Evolutionary conservation across 2,888 invertebrate species (phyloP), one percentile per base, ranked within the genome.

Genomic region (Penaeus monodon): DNA sequence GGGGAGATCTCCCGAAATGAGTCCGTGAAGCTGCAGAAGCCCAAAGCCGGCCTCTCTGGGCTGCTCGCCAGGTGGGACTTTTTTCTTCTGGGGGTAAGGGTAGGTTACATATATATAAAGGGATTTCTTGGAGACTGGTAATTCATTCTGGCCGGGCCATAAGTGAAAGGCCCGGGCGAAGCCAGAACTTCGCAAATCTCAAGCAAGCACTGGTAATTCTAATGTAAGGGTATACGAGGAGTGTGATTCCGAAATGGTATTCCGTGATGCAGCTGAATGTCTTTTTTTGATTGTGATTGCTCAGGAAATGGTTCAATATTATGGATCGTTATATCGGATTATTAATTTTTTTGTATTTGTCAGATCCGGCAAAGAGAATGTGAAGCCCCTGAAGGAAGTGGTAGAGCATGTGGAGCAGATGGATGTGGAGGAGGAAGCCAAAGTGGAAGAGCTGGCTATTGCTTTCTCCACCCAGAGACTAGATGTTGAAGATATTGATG

Each of bases 401-500:
- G 65, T 27, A 27, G 84, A 84, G 33, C 66, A 83, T 70, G 83
- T 83, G 38, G 86, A 88, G 8, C 38, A 87, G 29, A 77, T 77
- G 77, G 88, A 85, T 63, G 81, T 84, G 63, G 74, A 85, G 49
- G 88, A 88, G 29, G 78, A 66, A 20, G 79, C 79, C 20, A 74
- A 81, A 63, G 87, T 88, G 64, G 82, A 86, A n/a, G 83, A 89
- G 63, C 77, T 88, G 70, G 65, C 85, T 12, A 81, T 81, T 24
- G 89, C 89, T 1, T 90, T 87, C 70, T 90, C 90, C n/a, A 87
- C 81, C 57, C 83, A 90, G 66, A 86, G 89, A 12, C 89, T 91
- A 29, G 84, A 91, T 88, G 90, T 92, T 85, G 91, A 91, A 29
- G 95, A 96, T 91, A 96, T 97, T 92, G 97, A 97, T 91, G 92